These are phyloP conservation scores for Channa striata DNA, from an alignment of 2,797 vertebrate species.

Conservation along the genomic window DNA sequence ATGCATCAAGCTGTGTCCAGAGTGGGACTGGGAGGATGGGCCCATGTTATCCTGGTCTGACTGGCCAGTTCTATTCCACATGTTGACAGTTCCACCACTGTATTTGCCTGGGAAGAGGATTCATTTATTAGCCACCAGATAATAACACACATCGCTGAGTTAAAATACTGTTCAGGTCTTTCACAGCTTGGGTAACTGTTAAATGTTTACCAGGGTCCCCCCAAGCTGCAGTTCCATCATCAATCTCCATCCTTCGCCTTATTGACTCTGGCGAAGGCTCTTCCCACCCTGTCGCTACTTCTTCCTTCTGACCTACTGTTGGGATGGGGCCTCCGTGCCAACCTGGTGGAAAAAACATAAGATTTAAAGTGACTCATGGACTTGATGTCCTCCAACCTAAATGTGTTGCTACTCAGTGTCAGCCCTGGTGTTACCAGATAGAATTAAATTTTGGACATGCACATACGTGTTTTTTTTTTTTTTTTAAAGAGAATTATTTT, in stretches of 20 bases:
- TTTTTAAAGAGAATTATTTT: background rate
- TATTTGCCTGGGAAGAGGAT: slow-evolving; percentile 85
- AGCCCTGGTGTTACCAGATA: background rate
- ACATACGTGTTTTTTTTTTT: no score
- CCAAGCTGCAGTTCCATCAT: slow-evolving; percentile 97
- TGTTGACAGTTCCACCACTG: slow-evolving; percentile 91
- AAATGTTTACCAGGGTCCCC: slow-evolving; percentile 91
- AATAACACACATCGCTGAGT: background rate
- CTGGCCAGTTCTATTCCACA: slow-evolving; percentile 93
- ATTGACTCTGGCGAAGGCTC: slow-evolving; percentile 97
- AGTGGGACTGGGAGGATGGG: slow-evolving; percentile 72
- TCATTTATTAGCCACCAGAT: background rate
- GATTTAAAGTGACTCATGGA: slow-evolving; percentile 11
- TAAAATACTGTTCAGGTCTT: background rate
- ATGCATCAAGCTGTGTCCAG: slow-evolving; percentile 64
- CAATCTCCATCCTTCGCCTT: slow-evolving; percentile 95
- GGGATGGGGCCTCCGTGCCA: slow-evolving; percentile 94
- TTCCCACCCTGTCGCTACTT: slow-evolving; percentile 94
- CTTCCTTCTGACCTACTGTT: slow-evolving; percentile 86
- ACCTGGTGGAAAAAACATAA: slow-evolving; percentile 70
- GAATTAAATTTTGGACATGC: background rate
- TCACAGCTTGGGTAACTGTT: fast-evolving
- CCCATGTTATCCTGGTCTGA: slow-evolving; percentile 87
- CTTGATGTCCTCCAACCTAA: background rate
- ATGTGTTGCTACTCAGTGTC: background rate